Conservation (phyloP, 2,113 vertebrate species). For the Coregonus clupeaformis region DNA sequence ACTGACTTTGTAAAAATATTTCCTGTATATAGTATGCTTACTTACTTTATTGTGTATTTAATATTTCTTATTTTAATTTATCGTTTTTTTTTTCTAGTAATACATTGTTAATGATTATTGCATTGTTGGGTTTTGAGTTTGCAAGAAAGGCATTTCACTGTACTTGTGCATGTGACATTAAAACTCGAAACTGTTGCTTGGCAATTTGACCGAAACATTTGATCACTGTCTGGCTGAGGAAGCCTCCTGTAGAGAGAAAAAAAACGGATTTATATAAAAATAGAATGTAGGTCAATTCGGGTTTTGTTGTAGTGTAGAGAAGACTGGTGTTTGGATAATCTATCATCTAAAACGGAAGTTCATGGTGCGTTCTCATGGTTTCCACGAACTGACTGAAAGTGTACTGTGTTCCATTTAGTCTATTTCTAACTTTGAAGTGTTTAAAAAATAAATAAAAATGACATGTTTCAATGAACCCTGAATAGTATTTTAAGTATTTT, state of each 20-base stretch:
- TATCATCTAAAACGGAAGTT: neutral
- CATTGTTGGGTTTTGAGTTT: no score
- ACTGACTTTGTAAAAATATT: no score
- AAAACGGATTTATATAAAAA: neutral
- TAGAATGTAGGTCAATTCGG: neutral
- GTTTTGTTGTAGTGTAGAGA: neutral
- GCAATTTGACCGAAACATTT: neutral
- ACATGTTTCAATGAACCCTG: neutral
- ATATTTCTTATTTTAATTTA: no score
- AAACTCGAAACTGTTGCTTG: neutral
- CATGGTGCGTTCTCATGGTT: neutral
- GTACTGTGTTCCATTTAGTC: neutral
- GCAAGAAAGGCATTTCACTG: no score
- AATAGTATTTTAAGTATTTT: neutral
- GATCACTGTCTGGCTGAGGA: neutral
- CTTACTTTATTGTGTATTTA: no score
- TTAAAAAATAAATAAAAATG: no score
- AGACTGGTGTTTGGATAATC: neutral
- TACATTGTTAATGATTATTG: no score
- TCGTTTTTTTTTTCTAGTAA: no score
- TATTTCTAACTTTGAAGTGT: no score
- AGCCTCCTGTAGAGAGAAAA: no score
- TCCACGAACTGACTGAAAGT: neutral
- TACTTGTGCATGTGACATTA: no score
- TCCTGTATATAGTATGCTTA: no score